Evolutionary conservation across 2,888 invertebrate genomes (phyloP).

Genomic region (Dolomedes plantarius): DNA sequence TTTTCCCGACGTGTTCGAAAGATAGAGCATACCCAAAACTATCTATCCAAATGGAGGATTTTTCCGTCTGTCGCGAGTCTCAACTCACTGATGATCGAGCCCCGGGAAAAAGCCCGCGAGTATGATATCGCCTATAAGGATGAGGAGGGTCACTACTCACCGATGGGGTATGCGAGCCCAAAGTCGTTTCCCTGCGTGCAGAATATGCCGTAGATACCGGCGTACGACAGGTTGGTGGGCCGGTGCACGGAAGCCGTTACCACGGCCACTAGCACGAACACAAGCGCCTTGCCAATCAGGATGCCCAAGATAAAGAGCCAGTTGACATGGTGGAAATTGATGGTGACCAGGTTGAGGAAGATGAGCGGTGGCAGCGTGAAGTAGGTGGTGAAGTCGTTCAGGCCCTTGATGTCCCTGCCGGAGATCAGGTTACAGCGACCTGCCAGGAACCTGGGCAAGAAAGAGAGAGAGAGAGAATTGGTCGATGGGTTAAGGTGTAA

Average conservation of each 20-base stretch:
- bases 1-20: too few relatives aligned
- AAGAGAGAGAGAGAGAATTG: background rate
- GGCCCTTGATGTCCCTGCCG: conserved; percentile 89
- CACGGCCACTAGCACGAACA: conserved; percentile 87
- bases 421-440: conserved; percentile 89
- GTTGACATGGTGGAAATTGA: conserved; percentile 87
- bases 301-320: conserved; percentile 92
- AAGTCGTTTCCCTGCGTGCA: conserved; percentile 98
- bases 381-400: conserved; percentile 94
- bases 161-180: conserved; percentile 92
- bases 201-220: conserved; percentile 94
- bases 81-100: too few relatives aligned
- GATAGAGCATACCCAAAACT: too few relatives aligned
- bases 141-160: too few relatives aligned
- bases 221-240: conserved; percentile 88
- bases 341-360: conserved; percentile 89
- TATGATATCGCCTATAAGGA: too few relatives aligned
- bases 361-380: conserved; percentile 94
- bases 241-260: conserved; percentile 85
- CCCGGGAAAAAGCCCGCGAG: too few relatives aligned
- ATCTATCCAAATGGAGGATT: too few relatives aligned
- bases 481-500: too few relatives aligned
- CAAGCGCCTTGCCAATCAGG: conserved; percentile 87
- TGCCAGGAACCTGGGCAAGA: conserved; percentile 81
- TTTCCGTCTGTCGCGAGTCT: too few relatives aligned